phyloP scores from a whole-genome alignment of 1,140 invertebrate species.

The Bombus breviceps region DNA sequence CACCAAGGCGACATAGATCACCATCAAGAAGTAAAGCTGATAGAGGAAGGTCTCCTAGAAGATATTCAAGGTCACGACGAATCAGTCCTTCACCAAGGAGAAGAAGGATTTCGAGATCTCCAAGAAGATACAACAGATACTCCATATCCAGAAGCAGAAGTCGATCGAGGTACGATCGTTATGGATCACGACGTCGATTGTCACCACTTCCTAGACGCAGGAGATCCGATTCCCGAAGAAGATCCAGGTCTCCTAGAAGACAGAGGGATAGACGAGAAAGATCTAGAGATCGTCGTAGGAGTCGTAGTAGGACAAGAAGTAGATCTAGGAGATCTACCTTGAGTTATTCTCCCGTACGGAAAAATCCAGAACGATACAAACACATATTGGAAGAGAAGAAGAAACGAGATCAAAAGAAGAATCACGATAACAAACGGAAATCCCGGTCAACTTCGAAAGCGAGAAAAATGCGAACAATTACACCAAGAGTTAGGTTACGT shows the following conservation, averaged over 20 bases:
- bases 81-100: conserved; percentile 71
- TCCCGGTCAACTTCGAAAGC: conserved; percentile 69
- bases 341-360: conserved; percentile 86
- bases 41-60: conserved; percentile 69
- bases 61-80: conserved; percentile 72
- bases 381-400: conserved; percentile 82
- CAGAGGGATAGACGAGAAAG: conserved; percentile 65
- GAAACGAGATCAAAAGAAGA: conserved; percentile 74
- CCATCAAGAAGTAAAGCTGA: conserved; percentile 62
- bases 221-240: conserved; percentile 57
- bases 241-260: conserved; percentile 61
- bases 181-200: conserved; percentile 68
- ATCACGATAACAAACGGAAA: conserved; percentile 67
- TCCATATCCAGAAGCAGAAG: conserved; percentile 75
- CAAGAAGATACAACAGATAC: conserved; percentile 72
- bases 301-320: conserved; percentile 68
- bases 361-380: conserved; percentile 86
- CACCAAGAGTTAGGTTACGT: conserved; percentile 84
- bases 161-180: conserved; percentile 73
- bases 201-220: conserved; percentile 49
- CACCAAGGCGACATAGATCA: conserved; percentile 63
- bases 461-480: conserved; percentile 75
- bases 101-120: conserved; percentile 70
- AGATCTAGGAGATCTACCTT: conserved; percentile 83
- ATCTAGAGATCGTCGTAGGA: conserved; percentile 64